Conservation (phyloP, 2,888 invertebrate species). For the Eustalomyia histrio region DNA sequence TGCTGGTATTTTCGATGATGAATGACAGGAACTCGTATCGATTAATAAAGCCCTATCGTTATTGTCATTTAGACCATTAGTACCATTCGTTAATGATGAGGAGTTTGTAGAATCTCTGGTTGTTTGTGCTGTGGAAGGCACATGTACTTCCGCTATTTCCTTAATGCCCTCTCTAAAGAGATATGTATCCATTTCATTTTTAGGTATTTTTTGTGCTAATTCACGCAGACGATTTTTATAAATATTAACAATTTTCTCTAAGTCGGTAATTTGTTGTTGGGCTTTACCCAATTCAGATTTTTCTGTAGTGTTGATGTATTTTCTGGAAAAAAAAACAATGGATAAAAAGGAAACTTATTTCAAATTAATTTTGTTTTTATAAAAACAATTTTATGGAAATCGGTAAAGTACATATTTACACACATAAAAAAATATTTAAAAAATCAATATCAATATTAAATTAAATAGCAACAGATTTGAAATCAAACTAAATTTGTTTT, state of each 20-base stretch:
- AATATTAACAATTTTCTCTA: slow-evolving; percentile 91
- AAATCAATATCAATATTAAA: too few species aligned
- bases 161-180: slow-evolving; percentile 81
- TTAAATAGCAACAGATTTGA: too few species aligned
- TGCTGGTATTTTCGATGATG: slow-evolving; percentile 70
- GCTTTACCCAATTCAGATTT: slow-evolving; percentile 93
- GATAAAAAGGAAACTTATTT: too few species aligned
- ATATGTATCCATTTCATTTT: slow-evolving; percentile 79
- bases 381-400: too few species aligned
- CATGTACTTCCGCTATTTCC: slow-evolving; percentile 81
- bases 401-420: too few species aligned
- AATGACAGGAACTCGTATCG: slow-evolving; percentile 74
- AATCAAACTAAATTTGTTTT: too few species aligned
- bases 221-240: slow-evolving; percentile 90
- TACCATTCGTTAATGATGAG: slow-evolving; percentile 53
- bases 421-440: too few species aligned
- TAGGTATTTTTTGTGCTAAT: slow-evolving; percentile 80
- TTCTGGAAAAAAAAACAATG: slow-evolving; percentile 82
- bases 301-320: slow-evolving; percentile 95
- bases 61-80: slow-evolving; percentile 66
- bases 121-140: slow-evolving; percentile 69
- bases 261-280: slow-evolving; percentile 91
- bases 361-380: too few species aligned
- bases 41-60: slow-evolving; percentile 77
- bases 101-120: slow-evolving; percentile 35